Conservation (phyloP, 2,797 vertebrate species). For the Tangara arthus region DNA sequence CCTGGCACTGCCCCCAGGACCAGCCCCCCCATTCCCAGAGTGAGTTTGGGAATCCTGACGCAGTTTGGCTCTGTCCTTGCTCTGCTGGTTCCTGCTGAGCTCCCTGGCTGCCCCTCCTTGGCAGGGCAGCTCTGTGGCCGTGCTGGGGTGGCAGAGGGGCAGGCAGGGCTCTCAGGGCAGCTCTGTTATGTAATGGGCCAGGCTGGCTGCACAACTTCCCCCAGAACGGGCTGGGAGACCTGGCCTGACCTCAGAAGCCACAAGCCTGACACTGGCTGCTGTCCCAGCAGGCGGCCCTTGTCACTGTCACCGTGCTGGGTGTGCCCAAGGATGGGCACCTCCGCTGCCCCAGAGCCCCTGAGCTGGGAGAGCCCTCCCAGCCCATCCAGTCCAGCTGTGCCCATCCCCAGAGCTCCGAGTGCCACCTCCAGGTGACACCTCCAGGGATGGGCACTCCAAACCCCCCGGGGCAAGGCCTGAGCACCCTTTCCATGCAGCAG, state of each 20-base stretch:
- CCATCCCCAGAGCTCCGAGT: not conserved
- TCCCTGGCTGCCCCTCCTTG: not conserved
- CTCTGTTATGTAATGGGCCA: not conserved
- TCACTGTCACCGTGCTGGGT: rapidly evolving
- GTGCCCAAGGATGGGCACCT: not conserved
- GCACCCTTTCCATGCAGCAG: not conserved
- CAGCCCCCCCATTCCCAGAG: not conserved
- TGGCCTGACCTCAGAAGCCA: conserved; percentile 22
- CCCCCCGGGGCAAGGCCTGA: not conserved
- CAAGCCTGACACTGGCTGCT: not conserved
- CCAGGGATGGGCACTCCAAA: not conserved
- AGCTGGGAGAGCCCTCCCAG: not conserved
- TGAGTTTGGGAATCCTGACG: not conserved
- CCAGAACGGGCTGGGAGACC: not conserved
- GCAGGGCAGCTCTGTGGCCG: not conserved
- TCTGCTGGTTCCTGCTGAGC: not conserved
- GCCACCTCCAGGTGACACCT: not conserved
- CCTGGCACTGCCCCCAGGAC: not conserved
- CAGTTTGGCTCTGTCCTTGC: not conserved
- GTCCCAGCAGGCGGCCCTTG: not conserved
- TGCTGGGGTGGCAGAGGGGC: not conserved
- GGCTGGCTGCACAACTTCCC: conserved; percentile 5
- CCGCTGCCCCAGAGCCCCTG: not conserved
- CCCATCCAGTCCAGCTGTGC: rapidly evolving
- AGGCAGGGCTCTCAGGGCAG: not conserved